Base-by-base conservation (phyloP, 2,113 vertebrate species). In the Parus major region DNA sequence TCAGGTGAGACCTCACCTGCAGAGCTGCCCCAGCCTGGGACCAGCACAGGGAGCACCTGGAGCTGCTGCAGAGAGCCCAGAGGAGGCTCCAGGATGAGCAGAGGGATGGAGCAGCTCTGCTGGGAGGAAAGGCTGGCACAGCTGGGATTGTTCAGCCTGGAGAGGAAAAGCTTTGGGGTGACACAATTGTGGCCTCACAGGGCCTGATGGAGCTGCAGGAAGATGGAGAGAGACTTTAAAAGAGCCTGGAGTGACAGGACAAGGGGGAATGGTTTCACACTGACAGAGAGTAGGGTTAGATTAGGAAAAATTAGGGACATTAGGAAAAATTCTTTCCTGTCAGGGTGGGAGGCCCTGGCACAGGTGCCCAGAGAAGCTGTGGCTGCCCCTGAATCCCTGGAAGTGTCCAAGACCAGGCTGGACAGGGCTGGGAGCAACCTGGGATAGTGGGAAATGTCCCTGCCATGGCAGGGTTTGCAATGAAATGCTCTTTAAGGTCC, bases 251-350 rank as follows among this genome's bases (percentile, higher is more conserved):
- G 46, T 1, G 55, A 19, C 33, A 46, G 63, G 23, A n/a, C 3
- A 31, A 0, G 1, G 4, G 21, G 28, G 8, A 53, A 46, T 28
- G 55, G 27, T 1, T 28, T 77, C 39, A 5, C 0, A 36, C 0
- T 69, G 55, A 0, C 28, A 53, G 25, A 42, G 3, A 6, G 33
- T 0, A 24, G 28, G 8, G 7, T 24, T 61, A 29, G 64, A 9
- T 78, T 1, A 39, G 36, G 36, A 39, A 39, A 39, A 39, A 39
- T 39, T 39, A 39, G 11, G 19, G 47, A 29, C 55, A 6, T 46
- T 46, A 0, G 12, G 10, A 9, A 53, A 0, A 12, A 22, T 19
- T 2, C 2, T 11, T 46, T 4, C 15, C 39, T 46, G 33, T 7
- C 39, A 39, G n/a, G 15, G 12, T n/a, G 55, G 2, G 1, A 53